Evolutionary conservation across 1,140 invertebrate species (phyloP), one percentile per base, ranked within the genome.

Genomic region (Phenacoccus solenopsis): DNA sequence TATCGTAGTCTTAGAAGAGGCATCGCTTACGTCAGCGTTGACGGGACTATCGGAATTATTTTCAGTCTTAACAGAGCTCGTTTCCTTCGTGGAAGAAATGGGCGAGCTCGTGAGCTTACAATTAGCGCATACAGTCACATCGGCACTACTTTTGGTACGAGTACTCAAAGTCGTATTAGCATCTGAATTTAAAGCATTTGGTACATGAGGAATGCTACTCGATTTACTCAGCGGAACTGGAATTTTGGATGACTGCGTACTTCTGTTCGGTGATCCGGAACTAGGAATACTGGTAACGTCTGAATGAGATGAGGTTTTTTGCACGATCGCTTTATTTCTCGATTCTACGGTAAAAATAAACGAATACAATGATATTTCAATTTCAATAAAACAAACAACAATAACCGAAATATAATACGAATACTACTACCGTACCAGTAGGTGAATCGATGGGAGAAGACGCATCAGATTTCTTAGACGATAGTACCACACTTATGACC

Each of bases 221-320:
- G 59, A 64, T 64, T 64, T 64, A 64, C 25, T 13, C 59, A 64
- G 20, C 25, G 59, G 59, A 25, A 64, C 59, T 16, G 59, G 59
- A 25, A 64, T 64, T 64, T 64, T 64, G 20, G 59, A 64, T 10
- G 21, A 27, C 59, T 24, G 59, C 2, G 3, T 64, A 25, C 59
- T 20, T 24, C 20, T 25, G 7, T 20, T 16, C 59, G 59, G 4
- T 10, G 21, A 25, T 16, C 22, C 21, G 25, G 59, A 64, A 64
- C 21, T 49, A 49, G 16, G 20, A 49, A 4, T n/a, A 49, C 20
- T n/a, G 38, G 38, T 49, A 49, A 49, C 16, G 20, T 49, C 38
- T 16, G 38, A 49, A 9, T 32, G 30, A 32, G 30, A 32, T 5
- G 30, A 5, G 13, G 30, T 32, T 32, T 32, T 32, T 5, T 13